Evolutionary conservation across 2,113 vertebrate genomes (phyloP).

Genomic region (Verasper variegatus): DNA sequence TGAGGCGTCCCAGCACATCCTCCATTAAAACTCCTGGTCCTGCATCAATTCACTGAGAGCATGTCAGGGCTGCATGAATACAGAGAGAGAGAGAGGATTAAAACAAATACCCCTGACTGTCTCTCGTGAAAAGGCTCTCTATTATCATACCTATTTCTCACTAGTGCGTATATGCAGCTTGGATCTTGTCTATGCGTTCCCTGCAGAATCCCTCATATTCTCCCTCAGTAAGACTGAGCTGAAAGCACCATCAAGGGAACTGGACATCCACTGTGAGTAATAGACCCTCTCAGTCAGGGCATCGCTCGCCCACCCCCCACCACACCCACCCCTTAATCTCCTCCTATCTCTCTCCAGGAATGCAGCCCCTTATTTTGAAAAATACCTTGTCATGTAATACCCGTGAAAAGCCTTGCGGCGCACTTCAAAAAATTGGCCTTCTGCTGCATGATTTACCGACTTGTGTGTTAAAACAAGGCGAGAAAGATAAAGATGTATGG

Average conservation of each 20-base stretch:
- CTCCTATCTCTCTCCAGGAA: conserved; percentile 80
- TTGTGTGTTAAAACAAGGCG: conserved; percentile 66
- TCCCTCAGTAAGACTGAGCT: conserved; percentile 5
- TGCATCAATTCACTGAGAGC: conserved; percentile 15
- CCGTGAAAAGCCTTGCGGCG: conserved; percentile 75
- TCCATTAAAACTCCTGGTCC: conserved; percentile 25
- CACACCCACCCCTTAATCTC: conserved; percentile 70
- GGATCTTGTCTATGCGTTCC: not conserved
- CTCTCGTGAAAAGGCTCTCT: conserved; percentile 14
- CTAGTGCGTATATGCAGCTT: conserved; percentile 6
- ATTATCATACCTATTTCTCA: conserved; percentile 22
- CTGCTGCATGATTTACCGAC: conserved; percentile 66
- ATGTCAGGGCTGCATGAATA: conserved; percentile 29
- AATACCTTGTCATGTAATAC: conserved; percentile 82
- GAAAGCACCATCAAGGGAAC: conserved; percentile 35
- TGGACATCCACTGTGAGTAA: conserved; percentile 59
- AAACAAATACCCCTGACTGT: conserved; percentile 31
- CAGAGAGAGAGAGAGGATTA: conserved; percentile 15
- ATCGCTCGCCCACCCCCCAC: conserved; percentile 51
- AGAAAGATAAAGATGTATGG: conserved; percentile 68
- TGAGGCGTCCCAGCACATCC: conserved; percentile 23
- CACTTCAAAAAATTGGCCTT: conserved; percentile 66
- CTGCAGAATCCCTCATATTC: conserved; percentile 24
- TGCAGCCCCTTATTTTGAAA: conserved; percentile 79
- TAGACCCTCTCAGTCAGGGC: conserved; percentile 61